A percentile compares a stretch with the other conserved stretches of the same genome.
phyloP scores from a whole-genome alignment of 2,113 vertebrate species.

The Tretioscincus oriximinensis region DNA sequence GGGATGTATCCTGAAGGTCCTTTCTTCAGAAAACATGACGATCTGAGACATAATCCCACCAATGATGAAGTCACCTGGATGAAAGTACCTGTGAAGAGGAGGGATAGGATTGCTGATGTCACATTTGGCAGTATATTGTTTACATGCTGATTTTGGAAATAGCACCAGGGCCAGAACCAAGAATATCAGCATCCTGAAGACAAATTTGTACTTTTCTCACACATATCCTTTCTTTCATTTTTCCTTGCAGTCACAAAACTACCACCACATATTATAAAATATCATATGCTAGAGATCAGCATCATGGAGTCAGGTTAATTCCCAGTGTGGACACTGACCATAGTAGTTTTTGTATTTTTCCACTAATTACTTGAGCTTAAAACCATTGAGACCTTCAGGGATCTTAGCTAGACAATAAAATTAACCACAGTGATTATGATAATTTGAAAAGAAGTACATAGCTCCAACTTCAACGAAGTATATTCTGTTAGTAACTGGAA shows the following conservation, averaged over 20 bases:
- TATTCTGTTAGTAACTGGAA: too few relatives aligned
- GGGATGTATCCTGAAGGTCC: neutral
- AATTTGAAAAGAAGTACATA: too few relatives aligned
- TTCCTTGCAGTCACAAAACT: neutral
- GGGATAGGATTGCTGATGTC: neutral
- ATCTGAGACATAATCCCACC: neutral
- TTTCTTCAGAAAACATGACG: neutral
- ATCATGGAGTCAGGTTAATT: neutral
- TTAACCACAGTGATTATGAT: too few relatives aligned
- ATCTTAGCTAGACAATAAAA: too few relatives aligned
- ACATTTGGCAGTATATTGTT: neutral
- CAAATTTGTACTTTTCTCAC: neutral
- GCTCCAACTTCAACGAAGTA: too few relatives aligned
- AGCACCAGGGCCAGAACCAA: neutral
- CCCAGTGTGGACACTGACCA: neutral
- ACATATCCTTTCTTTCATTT: neutral
- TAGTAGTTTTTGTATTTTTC: neutral
- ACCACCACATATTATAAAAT: neutral
- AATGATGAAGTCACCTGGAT: neutral
- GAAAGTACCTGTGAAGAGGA: neutral
- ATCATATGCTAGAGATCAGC: neutral
- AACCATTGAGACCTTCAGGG: too few relatives aligned
- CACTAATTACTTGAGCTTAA: neutral
- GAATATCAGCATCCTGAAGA: neutral
- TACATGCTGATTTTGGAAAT: neutral